phyloP scores from a whole-genome alignment of 2,113 vertebrate species.

The Prunella fulvescens region DNA sequence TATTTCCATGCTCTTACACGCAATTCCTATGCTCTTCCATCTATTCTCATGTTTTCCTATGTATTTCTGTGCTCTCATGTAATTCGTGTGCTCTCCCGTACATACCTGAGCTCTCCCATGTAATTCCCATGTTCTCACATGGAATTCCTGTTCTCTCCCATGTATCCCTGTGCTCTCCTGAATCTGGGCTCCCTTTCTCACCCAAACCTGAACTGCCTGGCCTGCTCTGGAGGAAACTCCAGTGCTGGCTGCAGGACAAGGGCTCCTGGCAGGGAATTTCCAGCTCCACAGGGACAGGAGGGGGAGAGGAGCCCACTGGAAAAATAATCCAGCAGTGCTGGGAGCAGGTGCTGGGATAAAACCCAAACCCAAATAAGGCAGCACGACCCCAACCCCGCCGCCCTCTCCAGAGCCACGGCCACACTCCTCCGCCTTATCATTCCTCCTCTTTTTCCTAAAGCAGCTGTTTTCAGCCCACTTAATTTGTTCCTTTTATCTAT shows the following conservation, averaged over 20 bases:
- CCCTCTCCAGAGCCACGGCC: background rate
- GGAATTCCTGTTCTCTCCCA: background rate
- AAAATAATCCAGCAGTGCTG: background rate
- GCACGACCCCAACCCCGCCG: background rate
- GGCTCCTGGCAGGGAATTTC: background rate
- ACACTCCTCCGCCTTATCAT: background rate
- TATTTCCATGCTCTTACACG: background rate
- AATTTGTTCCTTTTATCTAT: constrained; percentile 70
- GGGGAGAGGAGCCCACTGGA: background rate
- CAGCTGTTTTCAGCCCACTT: constrained; percentile 62
- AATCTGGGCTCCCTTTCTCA: background rate
- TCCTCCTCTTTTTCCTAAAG: constrained; percentile 23
- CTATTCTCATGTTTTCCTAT: background rate
- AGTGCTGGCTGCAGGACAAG: accelerated
- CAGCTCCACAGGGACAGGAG: accelerated
- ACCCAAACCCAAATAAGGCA: background rate
- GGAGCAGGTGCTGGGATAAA: background rate
- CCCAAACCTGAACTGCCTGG: background rate
- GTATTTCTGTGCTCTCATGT: no score
- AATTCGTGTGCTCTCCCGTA: background rate
- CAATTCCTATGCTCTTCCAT: background rate
- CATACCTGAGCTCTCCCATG: background rate
- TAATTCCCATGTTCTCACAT: background rate
- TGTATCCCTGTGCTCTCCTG: accelerated
- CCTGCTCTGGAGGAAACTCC: background rate